Evolutionary conservation across 2,113 vertebrate species (phyloP), one percentile per base, ranked within the genome.

Genomic region (Cebus imitator): DNA sequence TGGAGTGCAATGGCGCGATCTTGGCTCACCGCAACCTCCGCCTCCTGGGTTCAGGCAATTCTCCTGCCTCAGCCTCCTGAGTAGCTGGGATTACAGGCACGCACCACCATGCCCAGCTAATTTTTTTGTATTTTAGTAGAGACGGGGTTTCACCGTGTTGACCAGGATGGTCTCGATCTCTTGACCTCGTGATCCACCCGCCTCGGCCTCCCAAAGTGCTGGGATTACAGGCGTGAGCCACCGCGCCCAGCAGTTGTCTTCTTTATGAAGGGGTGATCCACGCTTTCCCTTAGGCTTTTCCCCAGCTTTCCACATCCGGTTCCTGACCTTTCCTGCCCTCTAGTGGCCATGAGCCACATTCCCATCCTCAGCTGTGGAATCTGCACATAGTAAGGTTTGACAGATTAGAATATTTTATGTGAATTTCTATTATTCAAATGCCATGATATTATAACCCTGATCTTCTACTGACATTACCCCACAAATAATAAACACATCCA

Each of bases 271-370:
- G 32, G 18, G 68, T 18, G 45, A 18, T 9, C 21, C 21, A 45
- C 87, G 27, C 8, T 55, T 57, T 89, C 61, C 25, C 40, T 5
- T 35, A 50, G 25, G 23, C 32, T 79, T 87, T 32, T 61, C 11
- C 45, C 45, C 25, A 78, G 68, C 27, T 23, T 45, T 91, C 25
- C 70, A 23, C 45, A 79, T 64, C 37, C 45, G 48, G 87, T 64
- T 82, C 45, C 70, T 75, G 87, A 73, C 70, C 43, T 83, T 83
- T 93, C 86, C 93, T 58, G 81, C 81, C 90, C 87, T 83, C 75
- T 95, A 88, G 87, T 37, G 52, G 89, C 87, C 61, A 21, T 2
- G 11, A 88, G 70, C 45, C 45, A 48, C 10, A 50, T 55, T 80
- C 40, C 58, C 18, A 80, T 12, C n/a, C 55, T n/a, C 68, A 30